Evolutionary conservation across 2,113 vertebrate genomes (phyloP).

Genomic region (Panthera tigris): DNA sequence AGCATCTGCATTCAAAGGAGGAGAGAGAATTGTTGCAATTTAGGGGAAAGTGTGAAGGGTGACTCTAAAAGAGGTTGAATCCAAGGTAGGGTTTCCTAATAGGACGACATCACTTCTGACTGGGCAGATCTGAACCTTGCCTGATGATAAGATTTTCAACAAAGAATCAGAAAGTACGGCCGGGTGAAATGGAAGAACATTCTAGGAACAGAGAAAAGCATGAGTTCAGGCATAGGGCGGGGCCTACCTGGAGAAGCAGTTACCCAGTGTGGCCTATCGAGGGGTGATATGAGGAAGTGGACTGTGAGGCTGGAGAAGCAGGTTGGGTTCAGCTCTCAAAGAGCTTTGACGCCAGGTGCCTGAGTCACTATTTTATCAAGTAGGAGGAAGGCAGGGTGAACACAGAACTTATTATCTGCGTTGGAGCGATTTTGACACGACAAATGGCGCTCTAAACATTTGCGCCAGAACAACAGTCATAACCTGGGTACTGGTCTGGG

Average conservation of each 20-base stretch:
- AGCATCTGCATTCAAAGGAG: not conserved
- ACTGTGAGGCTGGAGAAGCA: accelerated
- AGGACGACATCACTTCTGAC: not conserved
- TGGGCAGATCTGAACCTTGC: not conserved
- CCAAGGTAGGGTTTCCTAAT: not conserved
- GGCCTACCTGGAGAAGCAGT: not conserved
- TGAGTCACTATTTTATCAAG: not conserved
- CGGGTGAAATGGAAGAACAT: not conserved
- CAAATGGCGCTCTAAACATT: not conserved
- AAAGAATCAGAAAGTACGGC: not conserved
- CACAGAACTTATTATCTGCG: not conserved
- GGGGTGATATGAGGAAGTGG: not conserved
- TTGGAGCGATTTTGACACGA: not conserved
- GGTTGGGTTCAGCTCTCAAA: too few relatives aligned
- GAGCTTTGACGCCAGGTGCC: not conserved
- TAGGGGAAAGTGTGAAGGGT: not conserved
- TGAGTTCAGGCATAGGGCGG: not conserved
- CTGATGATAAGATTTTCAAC: not conserved
- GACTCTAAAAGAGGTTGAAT: not conserved
- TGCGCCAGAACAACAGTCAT: not conserved
- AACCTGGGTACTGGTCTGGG: not conserved
- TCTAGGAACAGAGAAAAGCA: not conserved
- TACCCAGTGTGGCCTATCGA: not conserved
- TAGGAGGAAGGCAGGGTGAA: not conserved
- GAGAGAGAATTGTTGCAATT: not conserved